Evolutionary conservation across 2,888 invertebrate species (phyloP).

Genomic region (Tillus elongatus): DNA sequence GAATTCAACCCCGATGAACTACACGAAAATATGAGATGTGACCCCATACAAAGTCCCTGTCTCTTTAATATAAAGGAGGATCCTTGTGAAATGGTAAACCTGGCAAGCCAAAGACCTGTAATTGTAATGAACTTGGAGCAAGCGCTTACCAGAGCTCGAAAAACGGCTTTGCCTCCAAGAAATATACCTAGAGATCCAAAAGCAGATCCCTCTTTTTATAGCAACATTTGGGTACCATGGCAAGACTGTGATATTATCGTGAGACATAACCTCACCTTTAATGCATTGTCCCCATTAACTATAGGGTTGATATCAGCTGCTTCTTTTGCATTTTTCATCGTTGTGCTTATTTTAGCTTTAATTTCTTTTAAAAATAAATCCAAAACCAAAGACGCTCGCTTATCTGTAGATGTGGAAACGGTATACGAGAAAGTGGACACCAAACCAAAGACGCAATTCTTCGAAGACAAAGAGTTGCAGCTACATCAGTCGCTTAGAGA

Average conservation of each 20-base stretch:
- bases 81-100: constrained; percentile 47
- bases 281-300: constrained; percentile 30
- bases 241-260: constrained; percentile 44
- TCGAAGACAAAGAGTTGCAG: constrained; percentile 28
- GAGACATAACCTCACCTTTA: constrained; percentile 24
- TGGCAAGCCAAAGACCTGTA: constrained; percentile 38
- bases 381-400: constrained; percentile 12
- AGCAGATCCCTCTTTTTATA: constrained; percentile 47
- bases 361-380: constrained; percentile 20
- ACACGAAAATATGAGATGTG: constrained; percentile 28
- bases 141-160: constrained; percentile 39
- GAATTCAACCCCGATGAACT: constrained; percentile 26
- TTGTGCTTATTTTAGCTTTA: constrained; percentile 26
- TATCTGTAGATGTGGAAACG: constrained; percentile 10
- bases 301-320: constrained; percentile 32
- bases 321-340: constrained; percentile 29
- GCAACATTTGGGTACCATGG: constrained; percentile 53
- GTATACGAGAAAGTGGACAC: constrained; percentile 16
- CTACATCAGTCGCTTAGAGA: constrained; percentile 24
- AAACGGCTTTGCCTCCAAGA: constrained; percentile 39
- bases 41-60: constrained; percentile 40
- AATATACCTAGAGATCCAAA: constrained; percentile 42
- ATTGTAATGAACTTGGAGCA: constrained; percentile 41
- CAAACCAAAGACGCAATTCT: constrained; percentile 22
- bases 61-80: constrained; percentile 44